These are phyloP conservation scores for Leptopilina boulardi DNA, from an alignment of 1,140 invertebrate genomes.

Conservation along the genomic window DNA sequence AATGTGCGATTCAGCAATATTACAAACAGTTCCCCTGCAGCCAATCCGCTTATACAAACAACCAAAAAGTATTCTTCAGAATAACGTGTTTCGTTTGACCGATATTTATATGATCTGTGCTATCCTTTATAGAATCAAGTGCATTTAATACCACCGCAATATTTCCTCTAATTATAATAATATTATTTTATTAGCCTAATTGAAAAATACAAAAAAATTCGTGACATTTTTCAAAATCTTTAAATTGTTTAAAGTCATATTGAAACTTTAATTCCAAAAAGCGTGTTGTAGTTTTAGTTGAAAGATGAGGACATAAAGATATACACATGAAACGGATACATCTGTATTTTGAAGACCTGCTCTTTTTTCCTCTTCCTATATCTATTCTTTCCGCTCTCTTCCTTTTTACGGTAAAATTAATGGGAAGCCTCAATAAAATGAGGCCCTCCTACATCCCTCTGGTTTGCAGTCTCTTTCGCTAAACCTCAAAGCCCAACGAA, in stretches of 20 bases:
- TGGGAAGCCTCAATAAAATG: slow-evolving; percentile 62
- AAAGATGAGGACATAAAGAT: not conserved
- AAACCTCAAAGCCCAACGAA: slow-evolving; percentile 47
- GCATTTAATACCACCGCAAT: not conserved
- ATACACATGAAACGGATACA: slow-evolving; percentile 42
- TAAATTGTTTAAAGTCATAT: not conserved
- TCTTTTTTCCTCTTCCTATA: slow-evolving; percentile 35
- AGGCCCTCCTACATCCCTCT: slow-evolving; percentile 44
- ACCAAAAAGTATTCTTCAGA: slow-evolving; percentile 11
- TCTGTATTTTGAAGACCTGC: slow-evolving; percentile 48
- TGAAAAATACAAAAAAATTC: no score
- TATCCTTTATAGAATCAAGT: not conserved
- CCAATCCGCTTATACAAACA: not conserved
- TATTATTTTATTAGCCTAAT: no score
- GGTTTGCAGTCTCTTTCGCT: slow-evolving; percentile 40
- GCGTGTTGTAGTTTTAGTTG: not conserved
- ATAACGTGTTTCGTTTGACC: not conserved
- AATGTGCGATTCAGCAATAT: slow-evolving; percentile 17
- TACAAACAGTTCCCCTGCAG: slow-evolving; percentile 2
- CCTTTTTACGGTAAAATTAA: slow-evolving; percentile 60
- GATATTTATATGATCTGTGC: not conserved
- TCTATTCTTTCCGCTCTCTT: slow-evolving; percentile 44
- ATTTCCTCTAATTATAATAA: no score
- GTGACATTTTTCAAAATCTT: no score
- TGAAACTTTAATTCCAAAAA: not conserved